Percentiles rank a stretch among this genome's conserved stretches.
Conservation (phyloP, 2,113 vertebrate genomes). For the Hippolais icterina region DNA sequence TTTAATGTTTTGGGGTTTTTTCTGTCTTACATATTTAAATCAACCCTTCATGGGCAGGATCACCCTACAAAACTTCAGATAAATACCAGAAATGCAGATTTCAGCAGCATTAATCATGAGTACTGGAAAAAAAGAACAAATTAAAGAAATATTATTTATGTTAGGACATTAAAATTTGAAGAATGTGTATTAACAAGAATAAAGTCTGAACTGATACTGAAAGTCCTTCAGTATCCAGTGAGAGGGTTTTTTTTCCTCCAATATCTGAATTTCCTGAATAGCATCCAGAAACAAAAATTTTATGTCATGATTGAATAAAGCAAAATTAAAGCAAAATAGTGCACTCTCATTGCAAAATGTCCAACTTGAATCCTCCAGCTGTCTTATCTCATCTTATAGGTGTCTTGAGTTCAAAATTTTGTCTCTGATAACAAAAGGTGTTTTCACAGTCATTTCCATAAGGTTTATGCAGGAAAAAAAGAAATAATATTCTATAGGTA, state of each 20-base stretch:
- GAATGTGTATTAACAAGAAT: not conserved
- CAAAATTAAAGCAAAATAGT: not conserved
- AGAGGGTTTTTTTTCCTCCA: not conserved
- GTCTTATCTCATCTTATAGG: not conserved
- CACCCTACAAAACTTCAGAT: not conserved
- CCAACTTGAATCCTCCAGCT: not conserved
- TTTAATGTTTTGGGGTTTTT: not conserved
- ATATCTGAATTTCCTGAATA: not conserved
- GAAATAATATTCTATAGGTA: not conserved
- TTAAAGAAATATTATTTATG: not conserved
- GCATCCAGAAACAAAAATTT: not conserved
- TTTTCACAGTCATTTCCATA: not conserved
- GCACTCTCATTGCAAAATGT: not conserved
- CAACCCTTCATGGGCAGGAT: not conserved
- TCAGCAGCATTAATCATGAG: not conserved
- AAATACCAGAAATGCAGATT: not conserved
- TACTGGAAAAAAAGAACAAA: not conserved
- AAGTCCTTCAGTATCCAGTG: not conserved
- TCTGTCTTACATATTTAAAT: not conserved
- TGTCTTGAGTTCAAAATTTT: not conserved
- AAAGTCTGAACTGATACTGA: not conserved
- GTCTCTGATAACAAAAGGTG: not conserved
- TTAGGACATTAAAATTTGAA: not conserved
- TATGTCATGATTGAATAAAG: not conserved
- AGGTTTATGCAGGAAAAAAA: not conserved